Base-by-base conservation (phyloP, 2,888 invertebrate genomes). In the Cyclophora punctaria region DNA sequence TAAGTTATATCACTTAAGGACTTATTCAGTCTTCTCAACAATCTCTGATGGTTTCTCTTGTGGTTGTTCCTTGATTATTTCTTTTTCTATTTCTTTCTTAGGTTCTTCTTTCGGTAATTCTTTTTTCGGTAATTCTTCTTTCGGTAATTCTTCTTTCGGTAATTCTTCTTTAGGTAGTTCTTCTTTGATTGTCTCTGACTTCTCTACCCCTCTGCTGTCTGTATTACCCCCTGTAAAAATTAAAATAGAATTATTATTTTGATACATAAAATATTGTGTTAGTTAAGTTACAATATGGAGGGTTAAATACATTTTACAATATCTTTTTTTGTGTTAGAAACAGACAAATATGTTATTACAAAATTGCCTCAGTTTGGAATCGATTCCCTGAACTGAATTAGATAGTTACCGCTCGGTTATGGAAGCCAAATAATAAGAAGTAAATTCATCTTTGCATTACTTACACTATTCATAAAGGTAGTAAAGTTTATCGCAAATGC, bases 21-120 rank as follows among this genome's bases (percentile, higher is more conserved):
- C 71, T 75, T 73, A 78, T 72, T 82, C 81, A 82, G 82, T 78
- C 82, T 82, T 82, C 41, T 75, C 67, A 55, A 56, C 57, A 60
- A 66, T 64, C 57, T 57, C 52, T 46, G 63, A 64, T 47, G 63
- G 59, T 56, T 63, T 68, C 50, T 60, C 57, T 52, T 58, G 59
- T 55, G 47, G 50, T 55, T 66, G 60, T 50, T 63, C 62, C 56
- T 66, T 63, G 34, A 55, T 58, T 33, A 55, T 50, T 52, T 64
- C 61, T 48, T 64, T 56, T 52, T 64, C 61, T 48, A 63, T 56
- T 4, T 37, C 37, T 5, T 37, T 37, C 37, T 37, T 58, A 45
- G 62, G 60, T 46, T 67, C 65, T 51, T 37, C 37, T 37, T 37
- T 37, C 4, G 5, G 4, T 37, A 37, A 37, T 37, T 5, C 20